Percentiles rank a stretch among this genome's conserved stretches.
phyloP scores from a whole-genome alignment of 2,113 vertebrate genomes.

The Empidonax alnorum region DNA sequence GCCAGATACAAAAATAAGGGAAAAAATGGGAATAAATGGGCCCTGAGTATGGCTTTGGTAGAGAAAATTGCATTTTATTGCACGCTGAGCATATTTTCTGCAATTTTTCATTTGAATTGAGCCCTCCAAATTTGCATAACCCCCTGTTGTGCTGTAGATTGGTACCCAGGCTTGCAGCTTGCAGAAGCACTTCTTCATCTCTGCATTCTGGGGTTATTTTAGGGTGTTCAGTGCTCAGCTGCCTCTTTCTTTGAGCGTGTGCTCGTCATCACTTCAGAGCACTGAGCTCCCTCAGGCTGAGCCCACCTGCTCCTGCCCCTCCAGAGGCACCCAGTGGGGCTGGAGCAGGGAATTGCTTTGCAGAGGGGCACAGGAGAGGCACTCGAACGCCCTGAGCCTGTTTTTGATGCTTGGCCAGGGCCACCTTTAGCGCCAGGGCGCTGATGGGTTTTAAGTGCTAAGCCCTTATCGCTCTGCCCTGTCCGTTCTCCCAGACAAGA shows the following conservation, averaged over 20 bases:
- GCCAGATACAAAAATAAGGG: neutral
- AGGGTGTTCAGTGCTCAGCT: neutral
- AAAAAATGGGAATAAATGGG: neutral
- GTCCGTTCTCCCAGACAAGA: neutral
- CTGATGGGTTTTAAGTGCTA: neutral
- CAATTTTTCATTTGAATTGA: neutral
- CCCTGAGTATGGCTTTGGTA: neutral
- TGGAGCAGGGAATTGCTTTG: neutral
- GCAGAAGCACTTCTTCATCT: neutral
- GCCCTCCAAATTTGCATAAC: neutral
- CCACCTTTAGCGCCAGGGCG: neutral
- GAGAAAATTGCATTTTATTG: slow-evolving; percentile 18
- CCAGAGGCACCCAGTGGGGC: neutral
- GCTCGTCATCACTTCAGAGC: neutral
- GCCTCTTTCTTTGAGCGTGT: neutral
- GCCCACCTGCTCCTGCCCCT: neutral
- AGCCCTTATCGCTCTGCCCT: neutral
- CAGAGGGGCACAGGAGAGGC: neutral
- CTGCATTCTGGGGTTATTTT: slow-evolving; percentile 1
- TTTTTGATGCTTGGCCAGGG: neutral
- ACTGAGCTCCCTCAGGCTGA: neutral
- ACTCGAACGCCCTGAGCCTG: neutral
- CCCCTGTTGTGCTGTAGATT: neutral
- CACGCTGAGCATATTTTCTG: neutral
- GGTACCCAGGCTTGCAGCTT: neutral